Evolutionary conservation across 2,113 vertebrate genomes (phyloP).

Genomic region (Morone saxatilis): DNA sequence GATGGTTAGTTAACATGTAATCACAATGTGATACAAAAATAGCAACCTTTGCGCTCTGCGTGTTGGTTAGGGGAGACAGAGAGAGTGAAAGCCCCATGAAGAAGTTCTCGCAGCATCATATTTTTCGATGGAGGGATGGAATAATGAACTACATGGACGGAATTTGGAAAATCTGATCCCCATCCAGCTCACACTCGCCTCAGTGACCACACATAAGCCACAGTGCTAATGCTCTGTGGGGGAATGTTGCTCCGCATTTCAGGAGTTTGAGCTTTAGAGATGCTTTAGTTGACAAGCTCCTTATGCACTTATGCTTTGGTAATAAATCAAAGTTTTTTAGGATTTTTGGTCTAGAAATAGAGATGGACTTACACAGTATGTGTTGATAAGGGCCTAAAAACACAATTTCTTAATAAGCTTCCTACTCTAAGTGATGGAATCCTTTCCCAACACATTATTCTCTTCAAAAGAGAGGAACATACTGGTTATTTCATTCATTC

Average conservation of each 20-base stretch:
- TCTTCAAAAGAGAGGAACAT: not conserved
- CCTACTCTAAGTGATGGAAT: not conserved
- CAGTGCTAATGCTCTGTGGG: conserved; percentile 26
- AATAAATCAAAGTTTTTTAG: not conserved
- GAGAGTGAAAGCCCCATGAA: not conserved
- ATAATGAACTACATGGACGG: conserved; percentile 45
- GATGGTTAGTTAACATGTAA: conserved; percentile 66
- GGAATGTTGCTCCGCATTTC: conserved; percentile 2
- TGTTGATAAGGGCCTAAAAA: not conserved
- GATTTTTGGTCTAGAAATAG: not conserved
- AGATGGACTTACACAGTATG: not conserved
- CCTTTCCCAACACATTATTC: not conserved
- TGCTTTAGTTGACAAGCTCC: conserved; percentile 47
- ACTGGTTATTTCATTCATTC: not conserved
- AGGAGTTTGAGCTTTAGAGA: conserved; percentile 49
- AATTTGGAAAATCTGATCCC: conserved; percentile 51
- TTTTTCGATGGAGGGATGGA: conserved; percentile 17
- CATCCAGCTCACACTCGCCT: conserved; percentile 30
- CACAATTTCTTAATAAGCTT: conserved; percentile 1
- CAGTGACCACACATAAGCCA: conserved; percentile 60
- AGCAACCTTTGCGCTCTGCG: conserved; percentile 20
- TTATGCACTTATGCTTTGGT: conserved; percentile 12
- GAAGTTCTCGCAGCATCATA: conserved; percentile 4
- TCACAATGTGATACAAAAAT: conserved; percentile 64
- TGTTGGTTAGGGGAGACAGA: conserved; percentile 18